phyloP scores from a whole-genome alignment of 1,140 invertebrate species.

The Drosophila pachea region DNA sequence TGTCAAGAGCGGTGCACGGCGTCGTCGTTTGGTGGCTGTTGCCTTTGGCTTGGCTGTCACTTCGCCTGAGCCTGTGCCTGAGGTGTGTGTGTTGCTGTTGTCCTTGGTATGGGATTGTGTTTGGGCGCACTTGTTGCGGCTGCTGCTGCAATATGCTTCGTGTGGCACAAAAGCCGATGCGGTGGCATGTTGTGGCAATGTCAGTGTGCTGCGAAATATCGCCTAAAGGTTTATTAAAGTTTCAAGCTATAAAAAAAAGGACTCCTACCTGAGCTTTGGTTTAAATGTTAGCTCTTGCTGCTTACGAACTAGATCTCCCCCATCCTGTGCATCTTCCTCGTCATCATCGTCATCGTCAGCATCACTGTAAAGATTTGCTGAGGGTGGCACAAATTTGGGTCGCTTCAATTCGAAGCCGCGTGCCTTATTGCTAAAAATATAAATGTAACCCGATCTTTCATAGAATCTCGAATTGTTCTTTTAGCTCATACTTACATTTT shows the following conservation, averaged over 20 bases:
- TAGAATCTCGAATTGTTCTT: background rate
- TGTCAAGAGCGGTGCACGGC: conserved; percentile 54
- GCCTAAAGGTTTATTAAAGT: background rate
- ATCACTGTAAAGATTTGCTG: conserved; percentile 51
- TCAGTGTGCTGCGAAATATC: conserved; percentile 46
- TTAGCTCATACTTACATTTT: conserved; percentile 56
- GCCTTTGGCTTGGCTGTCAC: conserved; percentile 42
- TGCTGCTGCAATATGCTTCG: conserved; percentile 44
- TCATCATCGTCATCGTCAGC: conserved; percentile 58
- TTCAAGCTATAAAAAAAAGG: background rate
- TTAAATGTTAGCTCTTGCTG: conserved; percentile 35
- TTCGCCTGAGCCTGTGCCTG: conserved; percentile 40
- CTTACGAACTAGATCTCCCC: conserved; percentile 10
- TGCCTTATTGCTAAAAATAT: conserved; percentile 54
- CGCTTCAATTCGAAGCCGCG: conserved; percentile 66
- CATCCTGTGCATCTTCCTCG: conserved; percentile 31
- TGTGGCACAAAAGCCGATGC: conserved; percentile 60
- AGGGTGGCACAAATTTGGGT: conserved; percentile 58
- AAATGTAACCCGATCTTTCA: background rate
- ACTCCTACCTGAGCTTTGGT: conserved; percentile 60
- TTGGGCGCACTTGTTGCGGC: conserved; percentile 9
- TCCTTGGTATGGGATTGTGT: conserved; percentile 32
- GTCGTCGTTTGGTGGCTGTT: conserved; percentile 50
- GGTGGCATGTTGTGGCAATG: conserved; percentile 55
- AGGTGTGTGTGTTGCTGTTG: conserved; percentile 64